These are phyloP conservation scores for Exaiptasia diaphana DNA, from an alignment of 64 coral and sea anemone species.

Conservation along the genomic window DNA sequence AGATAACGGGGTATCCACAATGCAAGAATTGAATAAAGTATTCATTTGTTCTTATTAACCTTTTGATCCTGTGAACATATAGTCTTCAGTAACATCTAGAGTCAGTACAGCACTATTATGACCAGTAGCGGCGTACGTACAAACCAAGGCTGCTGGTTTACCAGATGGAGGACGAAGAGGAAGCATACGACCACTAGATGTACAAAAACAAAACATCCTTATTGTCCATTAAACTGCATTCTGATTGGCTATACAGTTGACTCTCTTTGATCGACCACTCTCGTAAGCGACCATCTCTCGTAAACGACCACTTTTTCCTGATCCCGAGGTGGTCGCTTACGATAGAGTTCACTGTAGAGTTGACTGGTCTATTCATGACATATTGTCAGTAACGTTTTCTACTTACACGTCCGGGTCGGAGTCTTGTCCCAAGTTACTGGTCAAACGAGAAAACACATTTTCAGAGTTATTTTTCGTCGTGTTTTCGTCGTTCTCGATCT, in stretches of 20 bases:
- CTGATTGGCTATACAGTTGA: background rate
- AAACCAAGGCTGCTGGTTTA: slow-evolving; percentile 78
- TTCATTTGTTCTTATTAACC: slow-evolving; percentile 38
- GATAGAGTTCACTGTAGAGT: too few relatives aligned
- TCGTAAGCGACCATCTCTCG: too few relatives aligned
- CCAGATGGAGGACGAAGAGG: slow-evolving; percentile 80
- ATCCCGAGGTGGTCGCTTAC: too few relatives aligned
- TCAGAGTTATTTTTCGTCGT: slow-evolving; percentile 58
- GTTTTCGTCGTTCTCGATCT: slow-evolving; percentile 43
- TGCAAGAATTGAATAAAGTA: too few relatives aligned
- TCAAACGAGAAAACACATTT: slow-evolving; percentile 84
- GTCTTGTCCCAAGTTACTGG: slow-evolving; percentile 84
- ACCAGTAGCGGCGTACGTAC: slow-evolving; percentile 92
- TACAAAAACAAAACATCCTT: background rate
- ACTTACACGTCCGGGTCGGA: slow-evolving; percentile 93
- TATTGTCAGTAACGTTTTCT: too few relatives aligned
- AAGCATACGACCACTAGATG: slow-evolving; percentile 77
- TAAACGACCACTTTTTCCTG: too few relatives aligned
- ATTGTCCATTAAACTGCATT: background rate
- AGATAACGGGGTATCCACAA: too few relatives aligned
- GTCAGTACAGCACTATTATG: slow-evolving; percentile 92
- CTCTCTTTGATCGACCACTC: too few relatives aligned
- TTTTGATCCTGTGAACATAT: slow-evolving; percentile 95
- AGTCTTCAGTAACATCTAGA: slow-evolving; percentile 83
- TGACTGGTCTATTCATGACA: too few relatives aligned